phyloP scores from a whole-genome alignment of 2,797 vertebrate genomes.

The Buceros bicornis region DNA sequence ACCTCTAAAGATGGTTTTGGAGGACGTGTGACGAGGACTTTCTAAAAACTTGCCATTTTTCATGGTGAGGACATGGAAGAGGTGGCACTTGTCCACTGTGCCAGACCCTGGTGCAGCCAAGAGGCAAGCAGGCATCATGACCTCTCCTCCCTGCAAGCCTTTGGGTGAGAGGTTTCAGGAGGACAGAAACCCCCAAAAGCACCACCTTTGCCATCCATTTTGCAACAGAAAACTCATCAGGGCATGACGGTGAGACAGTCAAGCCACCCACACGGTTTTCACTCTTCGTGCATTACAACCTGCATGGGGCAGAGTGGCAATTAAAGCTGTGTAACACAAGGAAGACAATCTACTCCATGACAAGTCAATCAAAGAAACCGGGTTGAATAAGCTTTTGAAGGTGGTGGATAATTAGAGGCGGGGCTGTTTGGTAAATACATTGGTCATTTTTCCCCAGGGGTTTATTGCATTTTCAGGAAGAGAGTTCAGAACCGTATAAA shows the following conservation, averaged over 20 bases:
- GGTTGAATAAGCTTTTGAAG: constrained; percentile 46
- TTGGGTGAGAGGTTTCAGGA: not conserved
- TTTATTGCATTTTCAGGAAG: constrained; percentile 61
- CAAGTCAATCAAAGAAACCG: constrained; percentile 38
- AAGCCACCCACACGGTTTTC: constrained; percentile 51
- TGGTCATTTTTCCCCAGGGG: constrained; percentile 44
- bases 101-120: rapidly evolving
- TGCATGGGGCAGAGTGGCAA: constrained; percentile 14
- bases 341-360: constrained; percentile 39
- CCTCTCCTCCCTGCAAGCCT: not conserved
- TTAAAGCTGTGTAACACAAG: constrained; percentile 58
- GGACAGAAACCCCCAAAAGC: not conserved
- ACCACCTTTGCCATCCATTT: constrained; percentile 11
- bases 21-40: rapidly evolving
- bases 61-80: rapidly evolving
- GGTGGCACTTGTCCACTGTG: rapidly evolving
- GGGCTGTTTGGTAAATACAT: constrained; percentile 54
- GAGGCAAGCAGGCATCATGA: rapidly evolving
- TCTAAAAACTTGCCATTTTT: not conserved
- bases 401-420: constrained; percentile 56
- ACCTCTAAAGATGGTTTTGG: not conserved
- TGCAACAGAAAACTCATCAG: constrained; percentile 30
- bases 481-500: constrained; percentile 55
- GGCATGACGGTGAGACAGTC: constrained; percentile 28
- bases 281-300: not conserved